Conservation (phyloP, 2,113 vertebrate genomes). For the Pelobates fuscus region DNA sequence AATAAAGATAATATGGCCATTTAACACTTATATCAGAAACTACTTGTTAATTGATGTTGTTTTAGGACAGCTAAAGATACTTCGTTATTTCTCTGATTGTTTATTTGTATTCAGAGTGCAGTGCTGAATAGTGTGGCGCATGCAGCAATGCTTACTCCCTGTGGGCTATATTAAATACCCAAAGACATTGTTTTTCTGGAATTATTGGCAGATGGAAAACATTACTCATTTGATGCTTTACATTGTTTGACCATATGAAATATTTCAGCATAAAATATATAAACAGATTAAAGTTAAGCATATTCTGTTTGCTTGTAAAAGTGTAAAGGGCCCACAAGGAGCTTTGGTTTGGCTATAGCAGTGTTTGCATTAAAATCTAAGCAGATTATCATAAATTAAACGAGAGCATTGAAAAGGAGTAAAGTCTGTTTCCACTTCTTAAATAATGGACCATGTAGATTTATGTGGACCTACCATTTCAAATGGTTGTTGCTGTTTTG, state of each 20-base stretch:
- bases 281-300: conserved; percentile 16
- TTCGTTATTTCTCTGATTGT: too few species aligned
- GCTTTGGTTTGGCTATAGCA: conserved; percentile 15
- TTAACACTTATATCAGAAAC: too few species aligned
- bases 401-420: conserved; percentile 16
- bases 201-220: conserved; percentile 14
- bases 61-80: too few species aligned
- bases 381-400: conserved; percentile 15
- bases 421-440: too few species aligned
- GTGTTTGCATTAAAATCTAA: background rate
- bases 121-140: too few species aligned
- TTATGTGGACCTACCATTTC: too few species aligned
- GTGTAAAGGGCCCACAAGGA: conserved; percentile 3
- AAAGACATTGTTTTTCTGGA: background rate
- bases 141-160: background rate
- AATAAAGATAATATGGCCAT: too few species aligned
- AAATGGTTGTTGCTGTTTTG: too few species aligned
- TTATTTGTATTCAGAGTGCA: too few species aligned
- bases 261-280: conserved; percentile 17
- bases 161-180: background rate
- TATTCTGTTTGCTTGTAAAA: conserved; percentile 7
- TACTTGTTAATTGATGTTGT: too few species aligned
- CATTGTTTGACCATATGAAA: conserved; percentile 36
- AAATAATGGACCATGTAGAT: too few species aligned
- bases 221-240: conserved; percentile 14